phyloP scores from a whole-genome alignment of 2,888 invertebrate species.

The Trichopria drosophilae region DNA sequence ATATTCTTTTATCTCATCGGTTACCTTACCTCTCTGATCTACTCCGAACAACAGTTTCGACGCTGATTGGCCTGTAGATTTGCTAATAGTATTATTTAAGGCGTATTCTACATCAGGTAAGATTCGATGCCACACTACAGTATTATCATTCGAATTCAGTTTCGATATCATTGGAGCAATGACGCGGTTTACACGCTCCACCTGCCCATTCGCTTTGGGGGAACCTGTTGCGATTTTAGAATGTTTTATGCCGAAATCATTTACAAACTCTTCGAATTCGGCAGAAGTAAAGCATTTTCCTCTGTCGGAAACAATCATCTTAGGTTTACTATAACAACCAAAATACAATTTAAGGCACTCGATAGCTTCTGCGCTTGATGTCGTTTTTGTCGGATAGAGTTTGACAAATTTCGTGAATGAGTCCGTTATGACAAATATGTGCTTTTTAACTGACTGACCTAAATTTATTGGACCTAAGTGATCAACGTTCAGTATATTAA shows the following conservation, averaged over 20 bases:
- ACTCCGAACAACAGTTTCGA: constrained; percentile 42
- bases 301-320: constrained; percentile 24
- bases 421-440: constrained; percentile 15
- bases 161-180: constrained; percentile 24
- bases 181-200: constrained; percentile 29
- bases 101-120: constrained; percentile 30
- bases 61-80: constrained; percentile 42
- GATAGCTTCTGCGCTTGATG: constrained; percentile 18
- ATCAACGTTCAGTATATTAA: constrained; percentile 26
- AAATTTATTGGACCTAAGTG: constrained; percentile 21
- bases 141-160: constrained; percentile 9
- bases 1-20: constrained; percentile 30
- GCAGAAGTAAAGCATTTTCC: constrained; percentile 31
- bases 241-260: constrained; percentile 20
- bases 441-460: constrained; percentile 5
- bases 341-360: constrained; percentile 16
- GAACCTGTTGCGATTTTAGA: constrained; percentile 28
- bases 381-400: constrained; percentile 26
- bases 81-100: constrained; percentile 34
- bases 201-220: constrained; percentile 36
- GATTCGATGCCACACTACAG: constrained; percentile 30
- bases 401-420: constrained; percentile 23
- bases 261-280: constrained; percentile 30
- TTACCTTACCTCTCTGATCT: constrained; percentile 37
- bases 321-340: constrained; percentile 12